Conservation (phyloP, 1,140 invertebrate genomes). For the Aphaenogaster ashmeadi region DNA sequence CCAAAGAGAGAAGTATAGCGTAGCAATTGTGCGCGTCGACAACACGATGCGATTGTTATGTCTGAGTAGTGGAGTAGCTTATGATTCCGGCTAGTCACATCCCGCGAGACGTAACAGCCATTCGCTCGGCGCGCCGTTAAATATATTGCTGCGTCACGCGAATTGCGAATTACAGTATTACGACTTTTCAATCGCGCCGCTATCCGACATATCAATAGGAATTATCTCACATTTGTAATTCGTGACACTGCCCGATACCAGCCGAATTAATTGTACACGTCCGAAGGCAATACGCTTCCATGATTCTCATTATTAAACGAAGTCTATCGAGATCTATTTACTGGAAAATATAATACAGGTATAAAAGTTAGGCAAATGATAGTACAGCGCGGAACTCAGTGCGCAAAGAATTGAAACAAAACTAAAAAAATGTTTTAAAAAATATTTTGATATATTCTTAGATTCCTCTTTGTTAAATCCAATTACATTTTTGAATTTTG, state of each 20-base stretch:
- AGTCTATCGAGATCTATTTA: slow-evolving; percentile 3
- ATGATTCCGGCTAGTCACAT: slow-evolving; percentile 67
- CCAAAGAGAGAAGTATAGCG: slow-evolving; percentile 41
- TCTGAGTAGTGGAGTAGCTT: slow-evolving; percentile 65
- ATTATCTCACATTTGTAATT: neutral
- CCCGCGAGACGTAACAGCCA: slow-evolving; percentile 53
- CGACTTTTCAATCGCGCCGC: slow-evolving; percentile 64
- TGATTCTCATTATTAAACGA: neutral
- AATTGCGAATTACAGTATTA: slow-evolving; percentile 29
- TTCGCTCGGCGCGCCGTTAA: slow-evolving; percentile 48
- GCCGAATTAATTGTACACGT: slow-evolving; percentile 20
- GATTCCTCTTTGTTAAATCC: neutral
- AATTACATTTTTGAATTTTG: slow-evolving; percentile 59
- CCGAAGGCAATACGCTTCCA: neutral
- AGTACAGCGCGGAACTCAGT: too few relatives aligned
- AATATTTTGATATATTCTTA: neutral
- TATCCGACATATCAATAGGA: slow-evolving; percentile 19
- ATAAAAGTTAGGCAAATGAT: too few relatives aligned
- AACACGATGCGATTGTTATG: slow-evolving; percentile 53
- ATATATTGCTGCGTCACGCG: slow-evolving; percentile 25
- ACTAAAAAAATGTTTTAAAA: neutral
- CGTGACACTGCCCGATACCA: neutral
- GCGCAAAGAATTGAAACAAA: too few relatives aligned
- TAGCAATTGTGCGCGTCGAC: slow-evolving; percentile 46
- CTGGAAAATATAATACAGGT: too few relatives aligned